These are phyloP conservation scores for Salvelinus fontinalis DNA, from an alignment of 2,113 vertebrate species.

Conservation along the genomic window DNA sequence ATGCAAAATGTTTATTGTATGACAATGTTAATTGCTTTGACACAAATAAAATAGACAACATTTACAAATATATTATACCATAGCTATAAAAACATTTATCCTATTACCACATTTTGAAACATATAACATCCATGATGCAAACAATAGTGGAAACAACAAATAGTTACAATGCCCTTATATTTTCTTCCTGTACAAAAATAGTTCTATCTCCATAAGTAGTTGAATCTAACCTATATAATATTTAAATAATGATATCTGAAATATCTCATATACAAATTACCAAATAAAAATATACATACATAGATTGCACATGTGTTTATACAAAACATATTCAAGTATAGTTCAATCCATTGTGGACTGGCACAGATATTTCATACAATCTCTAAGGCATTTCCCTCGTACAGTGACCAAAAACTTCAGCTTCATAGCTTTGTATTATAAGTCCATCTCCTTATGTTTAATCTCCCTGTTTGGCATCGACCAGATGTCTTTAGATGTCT, in stretches of 20 bases:
- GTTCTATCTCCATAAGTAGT: slow-evolving; percentile 83
- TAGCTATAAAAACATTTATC: slow-evolving; percentile 69
- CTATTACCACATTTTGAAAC: slow-evolving; percentile 68
- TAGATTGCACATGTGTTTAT: slow-evolving; percentile 95
- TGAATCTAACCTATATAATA: slow-evolving; percentile 79
- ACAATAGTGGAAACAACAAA: slow-evolving; percentile 71
- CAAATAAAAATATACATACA: slow-evolving; percentile 69
- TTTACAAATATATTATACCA: slow-evolving; percentile 79
- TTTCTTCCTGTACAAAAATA: slow-evolving; percentile 95
- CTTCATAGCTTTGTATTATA: slow-evolving; percentile 40
- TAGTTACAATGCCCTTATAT: slow-evolving; percentile 6
- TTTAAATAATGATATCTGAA: slow-evolving; percentile 89
- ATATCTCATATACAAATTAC: slow-evolving; percentile 79
- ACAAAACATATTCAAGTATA: slow-evolving; percentile 93
- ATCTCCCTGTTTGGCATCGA: slow-evolving; percentile 53
- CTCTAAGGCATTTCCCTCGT: slow-evolving; percentile 72
- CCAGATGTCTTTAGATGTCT: slow-evolving; percentile 58
- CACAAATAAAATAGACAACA: slow-evolving; percentile 81
- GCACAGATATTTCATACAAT: slow-evolving; percentile 68
- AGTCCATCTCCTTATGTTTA: slow-evolving; percentile 31
- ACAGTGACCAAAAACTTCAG: slow-evolving; percentile 67
- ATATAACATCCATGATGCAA: slow-evolving; percentile 71
- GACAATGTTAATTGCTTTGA: slow-evolving; percentile 76
- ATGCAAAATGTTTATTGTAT: slow-evolving; percentile 83
- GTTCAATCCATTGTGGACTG: slow-evolving; percentile 79